These are phyloP conservation scores for Engystomops pustulosus DNA, from an alignment of 2,113 vertebrate species.

Conservation along the genomic window DNA sequence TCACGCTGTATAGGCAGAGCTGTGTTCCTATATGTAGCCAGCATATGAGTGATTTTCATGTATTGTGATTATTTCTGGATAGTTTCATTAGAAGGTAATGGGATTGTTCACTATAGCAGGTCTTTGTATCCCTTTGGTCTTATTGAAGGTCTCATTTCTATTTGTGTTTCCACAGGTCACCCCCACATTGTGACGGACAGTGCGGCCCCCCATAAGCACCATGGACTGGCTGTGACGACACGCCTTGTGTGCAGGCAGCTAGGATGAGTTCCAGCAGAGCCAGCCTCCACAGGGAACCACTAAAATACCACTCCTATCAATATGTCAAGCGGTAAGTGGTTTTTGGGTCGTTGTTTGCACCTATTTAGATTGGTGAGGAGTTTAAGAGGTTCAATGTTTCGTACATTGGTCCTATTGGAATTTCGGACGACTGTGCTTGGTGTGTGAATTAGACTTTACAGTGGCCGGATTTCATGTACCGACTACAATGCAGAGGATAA, in stretches of 20 bases:
- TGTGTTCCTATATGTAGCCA: no score
- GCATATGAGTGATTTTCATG: no score
- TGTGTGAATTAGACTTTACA: no score
- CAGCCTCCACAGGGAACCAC: slow-evolving; percentile 78
- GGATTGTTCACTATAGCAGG: no score
- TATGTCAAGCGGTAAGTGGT: slow-evolving; percentile 75
- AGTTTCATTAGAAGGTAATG: no score
- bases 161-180: slow-evolving; percentile 34
- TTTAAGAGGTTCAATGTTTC: no score
- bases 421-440: no score
- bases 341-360: background rate
- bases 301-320: slow-evolving; percentile 69
- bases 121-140: no score
- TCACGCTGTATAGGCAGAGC: background rate
- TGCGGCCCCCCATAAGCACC: slow-evolving; percentile 13
- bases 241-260: slow-evolving; percentile 75
- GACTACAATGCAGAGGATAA: no score
- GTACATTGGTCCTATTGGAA: no score
- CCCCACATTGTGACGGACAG: slow-evolving; percentile 57
- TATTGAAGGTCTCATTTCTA: background rate
- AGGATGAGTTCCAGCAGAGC: slow-evolving; percentile 78
- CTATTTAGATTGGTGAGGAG: background rate
- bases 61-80: no score
- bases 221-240: slow-evolving; percentile 72
- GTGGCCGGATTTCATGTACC: no score